Evolutionary conservation across 2,888 invertebrate species (phyloP).

Genomic region (Amorpha juglandis): DNA sequence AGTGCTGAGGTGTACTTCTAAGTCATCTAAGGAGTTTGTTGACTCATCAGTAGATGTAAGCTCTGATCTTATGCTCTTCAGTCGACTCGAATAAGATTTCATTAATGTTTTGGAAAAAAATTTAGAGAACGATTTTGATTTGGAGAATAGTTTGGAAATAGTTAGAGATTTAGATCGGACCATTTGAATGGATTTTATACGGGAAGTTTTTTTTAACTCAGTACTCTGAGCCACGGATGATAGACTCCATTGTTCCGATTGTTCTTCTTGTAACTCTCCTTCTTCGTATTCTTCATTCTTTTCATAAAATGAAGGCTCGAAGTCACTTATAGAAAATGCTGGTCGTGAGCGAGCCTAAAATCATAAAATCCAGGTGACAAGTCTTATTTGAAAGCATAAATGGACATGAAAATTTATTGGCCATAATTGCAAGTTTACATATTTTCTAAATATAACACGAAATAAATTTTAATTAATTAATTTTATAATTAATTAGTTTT

Average conservation of each 20-base stretch:
- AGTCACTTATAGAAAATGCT: conserved; percentile 53
- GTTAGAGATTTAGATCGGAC: conserved; percentile 46
- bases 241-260: conserved; percentile 56
- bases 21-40: conserved; percentile 54
- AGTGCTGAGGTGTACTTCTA: conserved; percentile 51
- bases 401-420: too few species aligned
- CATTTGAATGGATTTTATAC: conserved; percentile 43
- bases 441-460: too few species aligned
- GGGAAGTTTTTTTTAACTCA: conserved; percentile 44
- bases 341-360: conserved; percentile 39
- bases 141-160: conserved; percentile 41
- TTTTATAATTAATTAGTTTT: too few species aligned
- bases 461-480: too few species aligned
- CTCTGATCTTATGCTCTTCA: conserved; percentile 37
- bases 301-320: conserved; percentile 37
- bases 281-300: conserved; percentile 42
- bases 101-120: conserved; percentile 49
- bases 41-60: conserved; percentile 34
- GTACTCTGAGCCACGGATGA: conserved; percentile 42
- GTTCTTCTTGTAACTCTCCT: conserved; percentile 44
- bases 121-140: conserved; percentile 54
- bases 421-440: too few species aligned
- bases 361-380: background rate
- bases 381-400: background rate
- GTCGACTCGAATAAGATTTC: conserved; percentile 40